Conservation (phyloP, 2,888 invertebrate genomes). For the Abscondita cerata region DNA sequence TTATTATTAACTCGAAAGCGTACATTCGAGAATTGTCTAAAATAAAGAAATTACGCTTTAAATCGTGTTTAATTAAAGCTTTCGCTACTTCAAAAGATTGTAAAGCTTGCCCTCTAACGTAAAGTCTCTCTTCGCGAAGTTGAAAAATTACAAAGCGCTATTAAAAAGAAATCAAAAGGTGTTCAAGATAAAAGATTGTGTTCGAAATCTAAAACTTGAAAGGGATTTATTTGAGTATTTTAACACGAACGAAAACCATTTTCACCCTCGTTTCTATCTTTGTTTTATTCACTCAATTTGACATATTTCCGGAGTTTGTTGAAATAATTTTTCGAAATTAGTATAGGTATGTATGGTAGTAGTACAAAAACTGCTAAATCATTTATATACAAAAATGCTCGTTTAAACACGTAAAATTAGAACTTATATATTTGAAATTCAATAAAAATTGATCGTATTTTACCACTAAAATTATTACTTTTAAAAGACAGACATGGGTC, state of each 20-base stretch:
- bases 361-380: too few relatives aligned
- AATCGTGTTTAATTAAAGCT: constrained; percentile 34
- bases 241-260: constrained; percentile 32
- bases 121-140: constrained; percentile 28
- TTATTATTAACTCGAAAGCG: constrained; percentile 1
- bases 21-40: neutral
- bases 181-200: constrained; percentile 33
- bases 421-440: too few relatives aligned
- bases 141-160: constrained; percentile 39
- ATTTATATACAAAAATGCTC: too few relatives aligned
- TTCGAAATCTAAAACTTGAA: constrained; percentile 29
- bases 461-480: too few relatives aligned
- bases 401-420: too few relatives aligned
- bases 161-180: constrained; percentile 41
- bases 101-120: constrained; percentile 18
- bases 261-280: constrained; percentile 25
- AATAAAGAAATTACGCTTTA: constrained; percentile 18
- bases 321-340: constrained; percentile 24
- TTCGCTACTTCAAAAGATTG: constrained; percentile 32
- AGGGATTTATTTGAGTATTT: constrained; percentile 32
- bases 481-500: too few relatives aligned
- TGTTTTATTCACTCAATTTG: constrained; percentile 20
- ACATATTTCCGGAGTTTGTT: constrained; percentile 20
- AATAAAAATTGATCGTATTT: too few relatives aligned
- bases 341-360: too few relatives aligned